phyloP scores from a whole-genome alignment of 2,797 vertebrate genomes.

The Takifugu rubripes region DNA sequence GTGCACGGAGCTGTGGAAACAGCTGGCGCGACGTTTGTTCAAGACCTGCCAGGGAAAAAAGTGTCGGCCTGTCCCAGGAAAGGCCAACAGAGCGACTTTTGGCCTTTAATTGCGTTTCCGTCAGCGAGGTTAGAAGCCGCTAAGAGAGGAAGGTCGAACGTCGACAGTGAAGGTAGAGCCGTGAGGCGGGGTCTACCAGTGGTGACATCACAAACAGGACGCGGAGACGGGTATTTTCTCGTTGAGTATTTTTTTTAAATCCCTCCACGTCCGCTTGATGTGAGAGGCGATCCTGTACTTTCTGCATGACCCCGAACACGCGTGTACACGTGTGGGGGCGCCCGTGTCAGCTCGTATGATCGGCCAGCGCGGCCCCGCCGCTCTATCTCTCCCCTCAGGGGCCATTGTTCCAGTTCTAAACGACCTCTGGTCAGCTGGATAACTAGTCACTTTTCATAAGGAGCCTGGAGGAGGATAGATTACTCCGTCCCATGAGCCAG shows the following conservation, averaged over 20 bases:
- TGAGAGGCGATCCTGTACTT: no score
- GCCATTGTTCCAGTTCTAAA: slow-evolving; percentile 23
- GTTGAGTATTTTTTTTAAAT: no score
- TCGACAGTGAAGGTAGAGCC: no score
- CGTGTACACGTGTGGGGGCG: neutral
- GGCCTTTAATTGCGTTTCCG: slow-evolving; percentile 34
- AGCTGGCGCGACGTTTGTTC: slow-evolving; percentile 25
- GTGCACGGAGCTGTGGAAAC: slow-evolving; percentile 29
- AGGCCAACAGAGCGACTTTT: slow-evolving; percentile 25
- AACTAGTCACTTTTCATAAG: slow-evolving; percentile 49
- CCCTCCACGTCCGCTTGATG: no score
- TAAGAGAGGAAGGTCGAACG: no score
- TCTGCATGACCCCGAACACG: no score
- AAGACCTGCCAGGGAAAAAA: neutral
- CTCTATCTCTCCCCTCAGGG: slow-evolving; percentile 8
- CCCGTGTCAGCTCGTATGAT: no score
- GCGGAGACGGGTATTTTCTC: no score
- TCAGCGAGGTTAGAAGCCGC: slow-evolving; percentile 16
- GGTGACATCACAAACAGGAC: no score
- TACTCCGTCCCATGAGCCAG: slow-evolving; percentile 44
- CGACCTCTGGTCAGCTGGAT: slow-evolving; percentile 32
- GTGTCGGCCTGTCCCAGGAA: slow-evolving; percentile 5
- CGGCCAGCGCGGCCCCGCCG: neutral
- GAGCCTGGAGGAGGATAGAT: slow-evolving; percentile 43
- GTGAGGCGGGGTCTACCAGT: no score